A percentile compares a stretch with the other conserved stretches of the same genome.
These are phyloP conservation scores for Cephus pygmeus DNA, from an alignment of 2,888 invertebrate genomes.

Conservation along the genomic window DNA sequence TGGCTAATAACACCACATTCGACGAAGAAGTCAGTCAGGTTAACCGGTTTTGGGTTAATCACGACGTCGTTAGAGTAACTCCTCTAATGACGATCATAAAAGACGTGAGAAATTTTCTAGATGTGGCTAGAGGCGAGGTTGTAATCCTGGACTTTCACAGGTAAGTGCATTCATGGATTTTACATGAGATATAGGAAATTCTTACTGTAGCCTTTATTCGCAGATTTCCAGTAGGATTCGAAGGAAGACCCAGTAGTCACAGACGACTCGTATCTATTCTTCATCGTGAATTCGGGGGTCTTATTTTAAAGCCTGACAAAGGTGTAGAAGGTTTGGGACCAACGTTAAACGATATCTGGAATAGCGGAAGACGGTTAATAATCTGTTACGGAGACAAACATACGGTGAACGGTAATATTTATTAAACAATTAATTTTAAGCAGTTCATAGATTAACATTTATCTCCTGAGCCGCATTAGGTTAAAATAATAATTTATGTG, in stretches of 20 bases:
- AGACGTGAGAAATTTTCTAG: slow-evolving; percentile 77
- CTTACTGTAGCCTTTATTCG: neutral
- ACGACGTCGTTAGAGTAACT: slow-evolving; percentile 77
- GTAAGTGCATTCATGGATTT: slow-evolving; percentile 27
- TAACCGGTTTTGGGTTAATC: slow-evolving; percentile 78
- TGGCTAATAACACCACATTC: slow-evolving; percentile 39
- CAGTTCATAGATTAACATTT: neutral
- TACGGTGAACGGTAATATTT: slow-evolving; percentile 64
- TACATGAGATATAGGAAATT: neutral
- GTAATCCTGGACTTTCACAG: slow-evolving; percentile 84
- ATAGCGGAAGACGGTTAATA: slow-evolving; percentile 69
- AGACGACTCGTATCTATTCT: slow-evolving; percentile 70
- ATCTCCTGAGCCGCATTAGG: neutral
- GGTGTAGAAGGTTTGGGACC: slow-evolving; percentile 67
- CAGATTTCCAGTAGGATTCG: slow-evolving; percentile 78
- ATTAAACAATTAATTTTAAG: neutral
- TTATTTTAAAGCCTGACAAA: slow-evolving; percentile 66
- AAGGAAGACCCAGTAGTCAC: slow-evolving; percentile 69
- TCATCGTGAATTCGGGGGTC: slow-evolving; percentile 70
- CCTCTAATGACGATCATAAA: slow-evolving; percentile 75
- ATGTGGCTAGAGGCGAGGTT: slow-evolving; percentile 76
- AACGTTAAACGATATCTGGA: slow-evolving; percentile 72
- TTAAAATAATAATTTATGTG: neutral
- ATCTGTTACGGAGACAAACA: slow-evolving; percentile 71
- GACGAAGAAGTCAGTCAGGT: slow-evolving; percentile 36